phyloP scores from a whole-genome alignment of 2,113 vertebrate species.

The Rhea pennata region DNA sequence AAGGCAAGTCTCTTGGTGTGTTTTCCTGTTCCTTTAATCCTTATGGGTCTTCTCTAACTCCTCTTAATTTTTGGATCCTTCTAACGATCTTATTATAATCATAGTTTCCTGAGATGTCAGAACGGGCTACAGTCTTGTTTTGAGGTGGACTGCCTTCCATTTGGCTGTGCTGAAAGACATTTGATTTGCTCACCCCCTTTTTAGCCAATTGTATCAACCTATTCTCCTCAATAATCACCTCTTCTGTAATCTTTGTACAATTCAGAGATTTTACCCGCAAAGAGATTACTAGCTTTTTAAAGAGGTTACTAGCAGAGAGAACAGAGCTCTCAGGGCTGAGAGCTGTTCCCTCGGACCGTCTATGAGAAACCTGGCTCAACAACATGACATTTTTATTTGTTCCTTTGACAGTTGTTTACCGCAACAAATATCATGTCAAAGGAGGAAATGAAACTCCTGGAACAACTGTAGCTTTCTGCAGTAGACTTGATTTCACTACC shows the following conservation, averaged over 20 bases:
- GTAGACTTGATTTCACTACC: background rate
- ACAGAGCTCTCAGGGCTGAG: background rate
- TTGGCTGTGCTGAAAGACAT: background rate
- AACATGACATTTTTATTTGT: background rate
- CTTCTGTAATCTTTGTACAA: background rate
- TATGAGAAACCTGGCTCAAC: background rate
- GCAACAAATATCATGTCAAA: background rate
- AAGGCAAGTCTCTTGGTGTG: background rate
- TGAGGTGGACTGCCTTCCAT: background rate
- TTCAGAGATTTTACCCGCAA: background rate
- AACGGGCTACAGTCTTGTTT: background rate
- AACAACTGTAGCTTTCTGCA: background rate
- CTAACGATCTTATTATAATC: background rate
- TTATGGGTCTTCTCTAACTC: background rate
- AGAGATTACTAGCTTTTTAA: background rate
- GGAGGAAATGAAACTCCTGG: background rate
- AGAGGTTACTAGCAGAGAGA: background rate
- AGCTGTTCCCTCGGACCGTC: background rate
- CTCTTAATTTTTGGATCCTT: background rate
- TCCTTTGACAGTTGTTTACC: background rate
- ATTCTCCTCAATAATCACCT: background rate
- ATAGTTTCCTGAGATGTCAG: background rate
- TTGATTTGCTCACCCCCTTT: background rate
- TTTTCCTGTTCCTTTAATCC: background rate
- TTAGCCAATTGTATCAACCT: background rate